A percentile compares a stretch with the other conserved stretches of the same genome.
Conservation (phyloP, 1,140 invertebrate genomes). For the Macrobrachium rosenbergii region DNA sequence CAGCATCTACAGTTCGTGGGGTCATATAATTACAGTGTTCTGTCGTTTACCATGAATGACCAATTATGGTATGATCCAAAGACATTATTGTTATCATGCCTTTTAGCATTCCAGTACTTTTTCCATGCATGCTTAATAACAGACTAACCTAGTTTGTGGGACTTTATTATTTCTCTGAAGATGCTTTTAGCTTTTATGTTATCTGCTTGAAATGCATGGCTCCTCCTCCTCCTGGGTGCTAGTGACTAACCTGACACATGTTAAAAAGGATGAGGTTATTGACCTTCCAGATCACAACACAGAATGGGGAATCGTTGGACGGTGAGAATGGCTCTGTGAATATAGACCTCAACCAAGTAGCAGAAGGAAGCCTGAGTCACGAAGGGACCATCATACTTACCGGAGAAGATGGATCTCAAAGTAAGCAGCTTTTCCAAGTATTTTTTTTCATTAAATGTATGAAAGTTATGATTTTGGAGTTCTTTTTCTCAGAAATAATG, state of each 20-base stretch:
- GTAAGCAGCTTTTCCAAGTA: slow-evolving; percentile 72
- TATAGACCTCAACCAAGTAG: slow-evolving; percentile 89
- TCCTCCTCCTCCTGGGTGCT: slow-evolving; percentile 56
- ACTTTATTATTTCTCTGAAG: no score
- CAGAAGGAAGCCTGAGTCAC: slow-evolving; percentile 87
- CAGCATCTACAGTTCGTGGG: no score
- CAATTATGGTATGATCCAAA: no score
- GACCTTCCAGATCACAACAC: slow-evolving; percentile 72
- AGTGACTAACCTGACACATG: slow-evolving; percentile 24
- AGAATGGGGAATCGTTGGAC: slow-evolving; percentile 60
- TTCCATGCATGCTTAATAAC: no score
- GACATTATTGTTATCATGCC: no score
- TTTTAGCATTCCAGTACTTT: no score
- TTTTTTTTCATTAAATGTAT: slow-evolving; percentile 28
- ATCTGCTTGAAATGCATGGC: background rate
- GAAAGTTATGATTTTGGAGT: no score
- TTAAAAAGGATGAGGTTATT: slow-evolving; percentile 74
- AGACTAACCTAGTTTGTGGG: no score
- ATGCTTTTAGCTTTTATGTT: no score
- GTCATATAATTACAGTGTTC: no score
- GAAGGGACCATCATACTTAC: slow-evolving; percentile 96
- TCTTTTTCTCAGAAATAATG: no score
- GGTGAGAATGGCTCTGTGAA: slow-evolving; percentile 74
- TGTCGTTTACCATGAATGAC: no score
- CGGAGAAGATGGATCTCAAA: slow-evolving; percentile 89